A percentile compares a stretch with the other conserved stretches of the same genome.
Evolutionary conservation across 2,113 vertebrate species (phyloP).

Genomic region (Anarrhichthys ocellatus): DNA sequence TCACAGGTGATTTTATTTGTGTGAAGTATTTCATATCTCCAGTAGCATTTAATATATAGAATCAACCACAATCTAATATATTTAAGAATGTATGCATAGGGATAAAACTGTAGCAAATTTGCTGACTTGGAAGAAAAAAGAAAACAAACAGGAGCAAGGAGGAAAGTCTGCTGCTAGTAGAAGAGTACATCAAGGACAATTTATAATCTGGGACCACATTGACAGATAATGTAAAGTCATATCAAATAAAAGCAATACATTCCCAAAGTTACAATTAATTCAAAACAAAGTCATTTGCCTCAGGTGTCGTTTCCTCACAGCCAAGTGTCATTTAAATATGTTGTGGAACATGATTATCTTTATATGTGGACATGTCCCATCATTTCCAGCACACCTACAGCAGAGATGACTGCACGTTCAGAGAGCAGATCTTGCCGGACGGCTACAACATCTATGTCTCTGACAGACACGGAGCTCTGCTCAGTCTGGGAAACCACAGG

Average conservation of each 20-base stretch:
- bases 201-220: not conserved
- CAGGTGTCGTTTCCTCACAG: not conserved
- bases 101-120: not conserved
- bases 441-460: conserved; percentile 92
- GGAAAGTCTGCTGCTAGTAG: not conserved
- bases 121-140: not conserved
- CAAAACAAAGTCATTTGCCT: not conserved
- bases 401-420: conserved; percentile 90
- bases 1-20: not conserved
- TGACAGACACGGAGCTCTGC: conserved; percentile 78
- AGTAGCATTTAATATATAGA: not conserved
- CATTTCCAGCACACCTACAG: conserved; percentile 83
- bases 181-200: not conserved
- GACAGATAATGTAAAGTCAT: not conserved
- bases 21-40: not conserved
- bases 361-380: not conserved
- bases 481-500: conserved; percentile 87
- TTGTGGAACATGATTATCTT: not conserved
- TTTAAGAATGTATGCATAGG: not conserved
- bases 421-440: conserved; percentile 88
- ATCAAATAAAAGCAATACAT: not conserved
- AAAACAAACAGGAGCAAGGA: not conserved
- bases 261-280: not conserved
- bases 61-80: not conserved
- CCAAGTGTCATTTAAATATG: too few relatives aligned